Evolutionary conservation across 2,797 vertebrate species (phyloP).

Genomic region (Smutsia gigantea): DNA sequence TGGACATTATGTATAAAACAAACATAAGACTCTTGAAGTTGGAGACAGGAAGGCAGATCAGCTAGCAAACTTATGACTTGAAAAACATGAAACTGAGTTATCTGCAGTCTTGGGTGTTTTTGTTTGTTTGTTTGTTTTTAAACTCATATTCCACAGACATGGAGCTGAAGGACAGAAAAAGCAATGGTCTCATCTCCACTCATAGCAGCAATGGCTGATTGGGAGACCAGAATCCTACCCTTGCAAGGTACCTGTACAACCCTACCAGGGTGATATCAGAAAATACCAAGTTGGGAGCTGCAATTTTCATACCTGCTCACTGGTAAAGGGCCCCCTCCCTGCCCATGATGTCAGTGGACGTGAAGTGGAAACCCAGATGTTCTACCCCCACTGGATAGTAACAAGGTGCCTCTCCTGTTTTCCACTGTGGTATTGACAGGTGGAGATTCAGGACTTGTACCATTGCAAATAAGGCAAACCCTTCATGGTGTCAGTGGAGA

Average conservation of each 20-base stretch:
- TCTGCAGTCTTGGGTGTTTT: neutral
- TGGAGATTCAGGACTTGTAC: neutral
- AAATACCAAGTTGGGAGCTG: neutral
- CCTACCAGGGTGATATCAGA: neutral
- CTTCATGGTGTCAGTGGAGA: neutral
- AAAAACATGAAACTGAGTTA: neutral
- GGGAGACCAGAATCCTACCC: neutral
- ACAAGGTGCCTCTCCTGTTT: neutral
- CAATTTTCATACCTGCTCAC: neutral
- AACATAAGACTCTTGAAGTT: neutral
- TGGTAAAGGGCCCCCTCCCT: neutral
- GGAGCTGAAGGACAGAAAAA: neutral
- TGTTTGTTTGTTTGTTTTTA: neutral
- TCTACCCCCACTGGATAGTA: neutral
- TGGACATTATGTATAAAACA: neutral
- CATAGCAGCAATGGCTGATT: neutral
- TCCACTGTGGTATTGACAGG: neutral
- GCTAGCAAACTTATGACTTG: neutral
- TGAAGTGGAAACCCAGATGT: neutral
- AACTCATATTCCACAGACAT: neutral
- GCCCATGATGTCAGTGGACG: neutral
- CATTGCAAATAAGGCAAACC: neutral
- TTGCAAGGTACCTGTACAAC: neutral
- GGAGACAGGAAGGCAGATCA: neutral
- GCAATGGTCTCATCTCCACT: neutral